Percentiles rank a stretch among this genome's conserved stretches.
phyloP scores from a whole-genome alignment of 2,888 invertebrate genomes.

The Drosophila tanythrix region DNA sequence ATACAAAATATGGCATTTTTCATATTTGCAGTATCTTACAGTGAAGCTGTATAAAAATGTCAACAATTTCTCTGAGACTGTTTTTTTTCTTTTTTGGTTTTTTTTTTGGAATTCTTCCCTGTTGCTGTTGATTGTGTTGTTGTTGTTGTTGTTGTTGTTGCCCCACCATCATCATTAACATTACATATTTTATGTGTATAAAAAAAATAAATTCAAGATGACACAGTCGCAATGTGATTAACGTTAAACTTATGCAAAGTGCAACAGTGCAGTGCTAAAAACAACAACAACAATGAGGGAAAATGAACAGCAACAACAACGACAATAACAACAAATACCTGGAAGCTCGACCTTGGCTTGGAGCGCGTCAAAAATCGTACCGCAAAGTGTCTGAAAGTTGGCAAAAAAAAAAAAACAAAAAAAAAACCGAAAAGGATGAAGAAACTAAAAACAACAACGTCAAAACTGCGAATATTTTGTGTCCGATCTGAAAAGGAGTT shows the following conservation, averaged over 20 bases:
- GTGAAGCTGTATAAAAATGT: not conserved
- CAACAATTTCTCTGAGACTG: not conserved
- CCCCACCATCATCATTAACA: slow-evolving; percentile 5
- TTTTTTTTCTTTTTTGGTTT: not conserved
- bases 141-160: not conserved
- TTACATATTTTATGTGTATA: slow-evolving; percentile 15
- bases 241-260: slow-evolving; percentile 68
- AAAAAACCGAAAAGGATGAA: slow-evolving; percentile 1
- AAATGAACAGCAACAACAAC: slow-evolving; percentile 10
- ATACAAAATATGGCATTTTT: not conserved
- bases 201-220: slow-evolving; percentile 34
- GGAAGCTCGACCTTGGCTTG: slow-evolving; percentile 67
- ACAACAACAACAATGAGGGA: slow-evolving; percentile 26
- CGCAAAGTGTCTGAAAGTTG: slow-evolving; percentile 62
- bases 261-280: slow-evolving; percentile 37
- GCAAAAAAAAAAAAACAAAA: slow-evolving; percentile 7
- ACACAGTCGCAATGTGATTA: slow-evolving; percentile 55
- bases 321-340: slow-evolving; percentile 36
- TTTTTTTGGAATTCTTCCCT: slow-evolving; percentile 1
- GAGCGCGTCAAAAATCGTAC: slow-evolving; percentile 64
- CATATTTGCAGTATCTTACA: not conserved
- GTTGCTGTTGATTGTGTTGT: not conserved
- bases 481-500: slow-evolving; percentile 46
- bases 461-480: slow-evolving; percentile 21
- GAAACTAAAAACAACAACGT: slow-evolving; percentile 14